Evolutionary conservation across 2,797 vertebrate genomes (phyloP).

Genomic region (Diglossa cyanea): DNA sequence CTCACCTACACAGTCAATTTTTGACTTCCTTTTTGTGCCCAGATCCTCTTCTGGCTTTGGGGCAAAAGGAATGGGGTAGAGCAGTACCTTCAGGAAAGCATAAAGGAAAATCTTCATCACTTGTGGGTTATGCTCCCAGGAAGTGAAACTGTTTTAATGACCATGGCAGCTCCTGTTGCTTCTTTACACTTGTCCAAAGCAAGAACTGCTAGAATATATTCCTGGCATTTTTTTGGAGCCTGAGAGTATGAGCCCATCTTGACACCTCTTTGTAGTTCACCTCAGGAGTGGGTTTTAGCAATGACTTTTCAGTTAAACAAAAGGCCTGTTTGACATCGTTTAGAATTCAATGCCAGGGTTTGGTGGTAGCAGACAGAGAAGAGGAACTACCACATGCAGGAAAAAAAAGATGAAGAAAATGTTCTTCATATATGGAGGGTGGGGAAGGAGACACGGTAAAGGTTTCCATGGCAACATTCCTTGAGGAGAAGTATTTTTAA

Average conservation of each 20-base stretch:
- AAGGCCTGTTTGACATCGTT: constrained; percentile 30
- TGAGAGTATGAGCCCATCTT: not conserved
- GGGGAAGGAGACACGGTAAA: constrained; percentile 54
- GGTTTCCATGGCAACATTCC: constrained; percentile 79
- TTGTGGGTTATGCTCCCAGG: not conserved
- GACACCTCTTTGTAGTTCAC: not conserved
- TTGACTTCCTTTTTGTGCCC: not conserved
- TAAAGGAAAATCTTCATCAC: not conserved
- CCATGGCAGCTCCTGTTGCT: not conserved
- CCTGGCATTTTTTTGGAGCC: not conserved
- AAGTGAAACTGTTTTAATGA: not conserved
- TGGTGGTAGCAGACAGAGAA: constrained; percentile 8
- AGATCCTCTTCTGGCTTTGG: not conserved
- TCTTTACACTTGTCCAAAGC: not conserved
- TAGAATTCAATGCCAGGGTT: constrained; percentile 24
- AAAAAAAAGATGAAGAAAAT: constrained; percentile 57
- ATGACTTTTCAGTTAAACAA: constrained; percentile 40
- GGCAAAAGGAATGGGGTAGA: not conserved
- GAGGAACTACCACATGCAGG: constrained; percentile 58
- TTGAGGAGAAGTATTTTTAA: constrained; percentile 80
- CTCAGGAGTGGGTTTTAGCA: not conserved
- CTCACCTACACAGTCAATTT: not conserved
- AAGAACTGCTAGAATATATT: not conserved
- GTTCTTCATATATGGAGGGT: constrained; percentile 65
- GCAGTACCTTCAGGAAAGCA: not conserved